These are phyloP conservation scores for Bathybates hornii DNA, from an alignment of 2,113 vertebrate species.

Conservation along the genomic window DNA sequence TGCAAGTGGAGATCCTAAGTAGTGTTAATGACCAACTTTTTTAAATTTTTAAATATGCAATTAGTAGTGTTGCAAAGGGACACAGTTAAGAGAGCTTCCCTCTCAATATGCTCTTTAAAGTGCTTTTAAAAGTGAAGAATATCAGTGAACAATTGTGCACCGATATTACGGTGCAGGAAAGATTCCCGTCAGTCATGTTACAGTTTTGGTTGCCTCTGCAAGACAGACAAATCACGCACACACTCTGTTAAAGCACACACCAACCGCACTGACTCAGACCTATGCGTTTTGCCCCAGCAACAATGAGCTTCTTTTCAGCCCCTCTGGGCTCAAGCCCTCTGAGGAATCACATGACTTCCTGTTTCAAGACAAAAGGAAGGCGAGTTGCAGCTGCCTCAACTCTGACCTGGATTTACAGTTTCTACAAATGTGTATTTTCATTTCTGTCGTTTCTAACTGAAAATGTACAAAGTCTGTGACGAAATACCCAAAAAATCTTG, in stretches of 20 bases:
- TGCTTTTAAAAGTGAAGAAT: neutral
- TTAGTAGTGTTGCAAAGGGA: neutral
- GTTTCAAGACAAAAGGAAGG: conserved; percentile 49
- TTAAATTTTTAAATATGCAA: neutral
- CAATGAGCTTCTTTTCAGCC: conserved; percentile 23
- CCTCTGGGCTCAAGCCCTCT: conserved; percentile 1
- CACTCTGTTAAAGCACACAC: neutral
- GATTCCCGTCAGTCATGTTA: neutral
- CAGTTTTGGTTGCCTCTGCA: neutral
- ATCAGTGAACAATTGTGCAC: neutral
- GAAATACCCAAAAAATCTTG: neutral
- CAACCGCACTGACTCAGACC: neutral
- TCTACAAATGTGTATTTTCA: neutral
- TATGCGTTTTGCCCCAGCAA: conserved; percentile 36
- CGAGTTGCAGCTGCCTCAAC: conserved; percentile 6
- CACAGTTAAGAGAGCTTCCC: neutral
- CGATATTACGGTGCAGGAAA: neutral
- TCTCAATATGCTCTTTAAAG: neutral
- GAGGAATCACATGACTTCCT: conserved; percentile 64
- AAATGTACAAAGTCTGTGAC: neutral
- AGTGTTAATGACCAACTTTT: neutral
- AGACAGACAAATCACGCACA: neutral
- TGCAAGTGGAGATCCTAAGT: conserved; percentile 6
- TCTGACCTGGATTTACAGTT: neutral
- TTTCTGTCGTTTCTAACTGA: neutral